A percentile compares a stretch with the other conserved stretches of the same genome.
Evolutionary conservation across 2,888 invertebrate genomes (phyloP).

Genomic region (Mystacides longicornis): DNA sequence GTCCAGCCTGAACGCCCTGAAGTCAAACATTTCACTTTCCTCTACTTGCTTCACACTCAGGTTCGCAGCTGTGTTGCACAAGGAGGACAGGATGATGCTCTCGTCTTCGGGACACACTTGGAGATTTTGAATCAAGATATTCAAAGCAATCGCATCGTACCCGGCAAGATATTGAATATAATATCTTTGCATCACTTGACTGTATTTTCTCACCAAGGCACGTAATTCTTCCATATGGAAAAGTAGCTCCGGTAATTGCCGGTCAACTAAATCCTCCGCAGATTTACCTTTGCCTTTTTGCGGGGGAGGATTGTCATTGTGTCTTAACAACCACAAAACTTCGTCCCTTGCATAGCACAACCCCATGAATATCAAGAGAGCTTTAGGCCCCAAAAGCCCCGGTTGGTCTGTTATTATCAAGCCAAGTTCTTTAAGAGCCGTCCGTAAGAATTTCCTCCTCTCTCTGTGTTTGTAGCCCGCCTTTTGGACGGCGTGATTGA

Average conservation of each 20-base stretch:
- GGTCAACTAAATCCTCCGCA: conserved; percentile 89
- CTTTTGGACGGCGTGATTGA: conserved; percentile 82
- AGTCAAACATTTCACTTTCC: conserved; percentile 92
- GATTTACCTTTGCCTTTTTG: conserved; percentile 80
- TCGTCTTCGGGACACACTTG: conserved; percentile 90
- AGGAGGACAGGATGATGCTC: conserved; percentile 84
- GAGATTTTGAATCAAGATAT: conserved; percentile 75
- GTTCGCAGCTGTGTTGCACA: conserved; percentile 81
- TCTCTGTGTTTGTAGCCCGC: conserved; percentile 91
- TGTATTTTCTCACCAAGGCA: conserved; percentile 90
- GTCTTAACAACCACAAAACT: conserved; percentile 92
- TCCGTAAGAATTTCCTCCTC: conserved; percentile 89
- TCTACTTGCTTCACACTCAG: conserved; percentile 92
- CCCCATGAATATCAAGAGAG: conserved; percentile 92
- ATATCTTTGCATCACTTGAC: conserved; percentile 94
- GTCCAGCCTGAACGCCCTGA: conserved; percentile 88
- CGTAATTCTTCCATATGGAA: conserved; percentile 98
- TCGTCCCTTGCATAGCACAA: conserved; percentile 94
- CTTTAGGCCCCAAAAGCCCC: conserved; percentile 94
- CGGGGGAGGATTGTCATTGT: conserved; percentile 90
- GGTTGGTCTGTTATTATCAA: conserved; percentile 97
- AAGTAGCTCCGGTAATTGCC: conserved; percentile 92
- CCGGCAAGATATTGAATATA: conserved; percentile 96
- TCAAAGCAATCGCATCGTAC: conserved; percentile 89
- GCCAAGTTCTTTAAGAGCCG: conserved; percentile 90